These are phyloP conservation scores for Danio jaintianensis DNA, from an alignment of 2,797 vertebrate species.

Conservation along the genomic window DNA sequence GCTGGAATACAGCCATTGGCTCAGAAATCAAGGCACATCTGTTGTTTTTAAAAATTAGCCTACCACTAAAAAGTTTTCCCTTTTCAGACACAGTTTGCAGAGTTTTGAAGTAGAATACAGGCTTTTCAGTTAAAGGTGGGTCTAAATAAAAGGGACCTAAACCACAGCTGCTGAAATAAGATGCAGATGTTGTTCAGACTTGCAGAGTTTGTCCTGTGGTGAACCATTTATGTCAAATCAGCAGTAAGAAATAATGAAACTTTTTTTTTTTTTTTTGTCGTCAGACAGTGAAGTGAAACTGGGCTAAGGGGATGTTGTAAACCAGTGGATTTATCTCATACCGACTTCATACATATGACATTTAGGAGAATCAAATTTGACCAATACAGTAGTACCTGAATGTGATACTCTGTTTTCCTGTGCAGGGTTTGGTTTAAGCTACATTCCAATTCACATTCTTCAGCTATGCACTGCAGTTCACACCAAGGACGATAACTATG, in stretches of 20 bases:
- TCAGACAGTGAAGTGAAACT: constrained; percentile 14
- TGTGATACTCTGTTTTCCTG: neutral
- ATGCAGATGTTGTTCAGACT: constrained; percentile 33
- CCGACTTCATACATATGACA: neutral
- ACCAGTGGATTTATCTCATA: neutral
- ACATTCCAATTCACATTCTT: neutral
- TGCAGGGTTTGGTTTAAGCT: neutral
- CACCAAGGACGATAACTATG: neutral
- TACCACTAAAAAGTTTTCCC: constrained; percentile 7
- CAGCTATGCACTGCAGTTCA: neutral
- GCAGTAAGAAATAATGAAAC: constrained; percentile 20
- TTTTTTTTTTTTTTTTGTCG: neutral
- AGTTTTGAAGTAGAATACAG: constrained; percentile 21
- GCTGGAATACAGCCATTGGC: constrained; percentile 3
- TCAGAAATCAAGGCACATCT: constrained; percentile 1
- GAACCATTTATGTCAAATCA: constrained; percentile 24
- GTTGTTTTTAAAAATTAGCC: constrained; percentile 29
- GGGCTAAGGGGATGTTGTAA: constrained; percentile 5
- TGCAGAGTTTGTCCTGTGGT: constrained; percentile 23
- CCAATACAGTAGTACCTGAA: neutral
- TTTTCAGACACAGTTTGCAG: neutral
- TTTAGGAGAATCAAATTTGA: neutral
- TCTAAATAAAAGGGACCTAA: constrained; percentile 18
- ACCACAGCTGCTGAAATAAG: constrained; percentile 17
- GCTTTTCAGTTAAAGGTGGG: constrained; percentile 9